Conservation (phyloP, 1,140 invertebrate species). For the Philopotamus ludificatus region DNA sequence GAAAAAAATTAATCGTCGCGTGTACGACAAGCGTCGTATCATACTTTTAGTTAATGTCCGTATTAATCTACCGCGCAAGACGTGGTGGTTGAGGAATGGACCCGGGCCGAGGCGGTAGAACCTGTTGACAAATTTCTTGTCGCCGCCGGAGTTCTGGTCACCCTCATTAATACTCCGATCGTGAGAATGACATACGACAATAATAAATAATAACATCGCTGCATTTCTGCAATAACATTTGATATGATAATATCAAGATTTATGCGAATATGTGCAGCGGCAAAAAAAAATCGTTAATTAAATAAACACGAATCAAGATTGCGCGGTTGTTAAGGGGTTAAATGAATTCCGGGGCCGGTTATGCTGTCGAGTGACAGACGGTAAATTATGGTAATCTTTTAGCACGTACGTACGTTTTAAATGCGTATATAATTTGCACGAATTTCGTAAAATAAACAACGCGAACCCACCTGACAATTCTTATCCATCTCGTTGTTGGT, state of each 20-base stretch:
- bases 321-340: neutral
- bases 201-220: too few species aligned
- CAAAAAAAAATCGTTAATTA: slow-evolving; percentile 12
- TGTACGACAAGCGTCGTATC: neutral
- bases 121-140: slow-evolving; percentile 40
- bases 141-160: slow-evolving; percentile 29
- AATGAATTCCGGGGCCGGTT: slow-evolving; percentile 9
- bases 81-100: slow-evolving; percentile 1
- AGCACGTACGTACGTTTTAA: neutral
- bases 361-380: slow-evolving; percentile 10
- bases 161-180: slow-evolving; percentile 6
- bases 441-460: too few species aligned
- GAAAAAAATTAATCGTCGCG: neutral
- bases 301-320: slow-evolving; percentile 8
- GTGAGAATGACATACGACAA: too few species aligned
- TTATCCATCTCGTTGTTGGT: slow-evolving; percentile 99
- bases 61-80: slow-evolving; percentile 14
- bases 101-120: neutral
- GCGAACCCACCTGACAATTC: slow-evolving; percentile 97
- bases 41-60: slow-evolving; percentile 14
- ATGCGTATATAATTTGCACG: neutral
- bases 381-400: slow-evolving; percentile 21
- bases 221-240: too few species aligned
- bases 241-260: neutral
- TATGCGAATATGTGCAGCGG: neutral